Evolutionary conservation across 2,888 invertebrate genomes (phyloP), one percentile per base, ranked within the genome.

Genomic region (Drosophila ustulata): DNA sequence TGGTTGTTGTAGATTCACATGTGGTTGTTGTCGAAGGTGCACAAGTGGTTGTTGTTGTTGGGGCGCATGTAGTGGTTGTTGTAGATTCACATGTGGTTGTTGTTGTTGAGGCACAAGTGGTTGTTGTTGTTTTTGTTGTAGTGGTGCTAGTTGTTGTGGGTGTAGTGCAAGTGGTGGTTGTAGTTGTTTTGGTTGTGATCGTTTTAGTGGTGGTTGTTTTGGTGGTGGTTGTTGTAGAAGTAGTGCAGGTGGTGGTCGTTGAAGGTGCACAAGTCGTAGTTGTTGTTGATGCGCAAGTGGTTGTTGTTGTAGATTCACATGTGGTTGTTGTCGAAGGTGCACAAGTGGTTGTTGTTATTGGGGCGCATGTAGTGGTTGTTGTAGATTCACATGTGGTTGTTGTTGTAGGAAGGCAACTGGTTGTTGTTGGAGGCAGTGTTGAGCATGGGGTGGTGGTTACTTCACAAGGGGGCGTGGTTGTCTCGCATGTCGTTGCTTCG

Each of bases 391-490:
- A n/a, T 9, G 43, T 43, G 3, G 43, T 46, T 1, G 49, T 47
- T 26, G 49, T 47, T 47, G 46, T n/a, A 28, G 11, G 5, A 4
- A 3, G n/a, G 3, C 46, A 46, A 1, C 26, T 46, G n/a, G 46
- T 46, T 11, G 46, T 47, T 47, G 47, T 47, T 30, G 55, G 30
- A 3, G 32, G 32, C 7, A 32, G 2, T 6, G 43, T 53, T 1
- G 50, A 3, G 8, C 63, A 63, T 1, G 51, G 34, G 2, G 61
- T 3, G 1, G 43, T 41, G 13, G 70, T 63, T 1, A 32, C 26
- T 1, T 13, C 4, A 11, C 55, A 56, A 0, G 55, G 32, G 3
- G 45, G 32, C 7, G 55, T 56, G 18, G 56, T 56, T 13, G 7
- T 13, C 3, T 18, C 32, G 11, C 26, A 53, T 3, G 47, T 47